phyloP scores from a whole-genome alignment of 2,888 invertebrate genomes.

The Lissocephala sabroskyi region DNA sequence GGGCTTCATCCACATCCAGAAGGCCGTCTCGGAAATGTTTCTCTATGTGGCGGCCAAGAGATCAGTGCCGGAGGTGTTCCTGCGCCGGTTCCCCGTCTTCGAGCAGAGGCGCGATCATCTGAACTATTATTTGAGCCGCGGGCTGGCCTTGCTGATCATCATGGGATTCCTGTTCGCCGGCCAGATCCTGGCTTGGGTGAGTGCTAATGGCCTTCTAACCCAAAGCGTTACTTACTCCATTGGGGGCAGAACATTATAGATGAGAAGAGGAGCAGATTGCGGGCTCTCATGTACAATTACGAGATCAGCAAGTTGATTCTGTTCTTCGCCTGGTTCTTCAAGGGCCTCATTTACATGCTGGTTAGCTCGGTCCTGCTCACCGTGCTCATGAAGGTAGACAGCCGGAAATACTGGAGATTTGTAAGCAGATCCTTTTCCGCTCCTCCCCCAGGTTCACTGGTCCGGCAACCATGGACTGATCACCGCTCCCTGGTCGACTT shows the following conservation, averaged over 20 bases:
- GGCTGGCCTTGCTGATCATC: constrained; percentile 82
- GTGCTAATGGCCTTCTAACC: too few relatives aligned
- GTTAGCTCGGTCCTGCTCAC: constrained; percentile 75
- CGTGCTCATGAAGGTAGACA: constrained; percentile 72
- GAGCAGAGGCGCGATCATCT: constrained; percentile 78
- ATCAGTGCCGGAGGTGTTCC: constrained; percentile 20
- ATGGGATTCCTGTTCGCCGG: constrained; percentile 85
- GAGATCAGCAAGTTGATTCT: constrained; percentile 81
- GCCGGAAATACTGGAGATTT: too few relatives aligned
- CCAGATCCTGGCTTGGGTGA: constrained; percentile 79
- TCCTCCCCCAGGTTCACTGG: constrained; percentile 71
- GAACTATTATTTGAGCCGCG: constrained; percentile 76
- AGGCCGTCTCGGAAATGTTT: constrained; percentile 73
- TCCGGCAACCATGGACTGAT: constrained; percentile 78
- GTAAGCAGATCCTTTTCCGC: too few relatives aligned
- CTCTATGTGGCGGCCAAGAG: constrained; percentile 14
- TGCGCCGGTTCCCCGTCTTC: constrained; percentile 48
- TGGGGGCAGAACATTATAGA: constrained; percentile 35
- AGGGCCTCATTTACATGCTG: constrained; percentile 79
- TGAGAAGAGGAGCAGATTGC: too few relatives aligned
- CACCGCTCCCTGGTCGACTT: constrained; percentile 78
- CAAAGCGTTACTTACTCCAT: too few relatives aligned
- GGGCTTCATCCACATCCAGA: constrained; percentile 79
- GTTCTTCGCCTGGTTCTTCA: constrained; percentile 87
- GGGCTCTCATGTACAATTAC: too few relatives aligned